Base-by-base conservation (phyloP, 2,113 vertebrate genomes). In the Phylloscopus trochiloides region DNA sequence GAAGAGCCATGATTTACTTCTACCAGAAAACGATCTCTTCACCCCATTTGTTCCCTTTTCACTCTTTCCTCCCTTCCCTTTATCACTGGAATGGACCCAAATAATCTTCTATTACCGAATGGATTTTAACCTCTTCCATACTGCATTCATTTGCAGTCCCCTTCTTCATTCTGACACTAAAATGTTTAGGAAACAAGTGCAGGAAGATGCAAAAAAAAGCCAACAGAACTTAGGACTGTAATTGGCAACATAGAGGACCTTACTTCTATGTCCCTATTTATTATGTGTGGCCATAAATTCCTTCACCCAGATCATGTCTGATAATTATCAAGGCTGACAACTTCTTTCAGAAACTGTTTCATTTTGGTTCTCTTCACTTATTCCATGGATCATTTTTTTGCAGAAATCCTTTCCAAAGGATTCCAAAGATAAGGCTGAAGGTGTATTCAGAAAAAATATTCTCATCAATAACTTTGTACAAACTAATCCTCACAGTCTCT, bases 341-440 rank as follows among this genome's bases (percentile, higher is more conserved):
- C 42, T 70, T 86, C 22, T 79, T 54, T 62, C 67, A 92, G 77
- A 82, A 43, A 59, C 28, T 62, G 32, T 29, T 81, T 82, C 11
- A 73, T 54, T 84, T 74, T 17, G 20, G 22, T 63, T 80, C 43
- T 73, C 36, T 66, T 65, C 47, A 54, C 14, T 77, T 22, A 45
- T 70, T n/a, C 29, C 18, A 47, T 1, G 9, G 47, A 62, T 58
- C 14, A 1, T 72, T 65, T 71, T 86, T 86, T 80, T 61, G 20
- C 24, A 87, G n/a, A 32, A 89, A 86, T 45, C 61, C 50, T 85
- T 89, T 91, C 42, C 36, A 87, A 89, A 96, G 43, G 50, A 92
- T 85, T 92, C 36, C 26, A 82, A 90, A 93, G 38, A 22, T 91
- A 97, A 96, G 81, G 78, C 91, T 88, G 58, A 81, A 94, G 61